Evolutionary conservation across 2,888 invertebrate genomes (phyloP).

Genomic region (Gerosis bhagava): DNA sequence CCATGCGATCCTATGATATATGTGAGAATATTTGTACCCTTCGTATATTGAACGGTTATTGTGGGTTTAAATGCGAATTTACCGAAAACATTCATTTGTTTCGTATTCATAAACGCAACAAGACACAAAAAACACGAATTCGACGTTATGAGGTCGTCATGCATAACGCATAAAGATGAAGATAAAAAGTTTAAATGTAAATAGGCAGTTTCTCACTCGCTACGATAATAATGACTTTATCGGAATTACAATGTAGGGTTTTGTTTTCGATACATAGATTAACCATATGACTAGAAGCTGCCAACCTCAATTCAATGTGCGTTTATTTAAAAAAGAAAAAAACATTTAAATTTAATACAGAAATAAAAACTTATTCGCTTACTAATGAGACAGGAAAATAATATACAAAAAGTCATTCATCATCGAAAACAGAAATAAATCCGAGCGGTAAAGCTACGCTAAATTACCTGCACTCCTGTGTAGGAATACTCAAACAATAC

Average conservation of each 20-base stretch:
- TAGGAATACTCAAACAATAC: conserved; percentile 53
- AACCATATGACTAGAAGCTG: too few relatives aligned
- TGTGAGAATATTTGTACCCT: conserved; percentile 23
- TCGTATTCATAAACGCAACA: too few relatives aligned
- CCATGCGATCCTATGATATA: conserved; percentile 27
- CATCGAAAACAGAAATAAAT: conserved; percentile 49
- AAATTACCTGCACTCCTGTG: conserved; percentile 54
- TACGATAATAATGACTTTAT: conserved; percentile 11
- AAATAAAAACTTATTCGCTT: conserved; percentile 4
- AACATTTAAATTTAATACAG: too few relatives aligned
- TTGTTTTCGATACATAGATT: too few relatives aligned
- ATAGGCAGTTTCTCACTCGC: conserved; percentile 8
- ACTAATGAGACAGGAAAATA: conserved; percentile 52
- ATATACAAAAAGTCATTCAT: conserved; percentile 45
- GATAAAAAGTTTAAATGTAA: conserved; percentile 10
- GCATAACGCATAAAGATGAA: conserved; percentile 17
- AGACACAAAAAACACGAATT: conserved; percentile 8
- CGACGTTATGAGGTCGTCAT: conserved; percentile 10
- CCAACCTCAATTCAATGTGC: too few relatives aligned
- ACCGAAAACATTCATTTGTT: too few relatives aligned
- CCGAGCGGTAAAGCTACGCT: conserved; percentile 54
- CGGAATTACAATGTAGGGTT: too few relatives aligned
- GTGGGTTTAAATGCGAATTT: conserved; percentile 13
- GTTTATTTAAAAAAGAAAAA: too few relatives aligned
- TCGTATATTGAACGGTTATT: conserved; percentile 11